These are phyloP conservation scores for Zygothrica quintamaculata DNA, from an alignment of 2,888 invertebrate genomes.

Conservation along the genomic window DNA sequence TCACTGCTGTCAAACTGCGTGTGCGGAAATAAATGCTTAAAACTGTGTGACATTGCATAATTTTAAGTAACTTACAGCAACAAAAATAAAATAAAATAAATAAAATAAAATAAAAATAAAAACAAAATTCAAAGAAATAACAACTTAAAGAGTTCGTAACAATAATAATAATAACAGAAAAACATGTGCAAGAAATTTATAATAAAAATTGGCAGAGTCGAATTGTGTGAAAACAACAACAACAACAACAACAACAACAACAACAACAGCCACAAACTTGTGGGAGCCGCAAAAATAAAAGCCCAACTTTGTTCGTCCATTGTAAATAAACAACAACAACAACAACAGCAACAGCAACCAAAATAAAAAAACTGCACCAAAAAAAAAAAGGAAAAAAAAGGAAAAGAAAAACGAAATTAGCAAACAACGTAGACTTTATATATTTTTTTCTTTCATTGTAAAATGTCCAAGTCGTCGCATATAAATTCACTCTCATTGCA, in stretches of 20 bases:
- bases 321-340: constrained; percentile 29
- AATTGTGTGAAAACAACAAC: constrained; percentile 63
- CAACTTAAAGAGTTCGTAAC: constrained; percentile 29
- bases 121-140: constrained; percentile 12
- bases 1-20: constrained; percentile 22
- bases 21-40: constrained; percentile 42
- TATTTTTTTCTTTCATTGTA: constrained; percentile 19
- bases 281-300: constrained; percentile 40
- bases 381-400: constrained; percentile 12
- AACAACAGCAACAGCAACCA: constrained; percentile 22
- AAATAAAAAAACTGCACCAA: constrained; percentile 15
- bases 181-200: constrained; percentile 63
- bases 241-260: constrained; percentile 34
- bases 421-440: constrained; percentile 26
- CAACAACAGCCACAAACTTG: constrained; percentile 30
- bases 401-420: constrained; percentile 31
- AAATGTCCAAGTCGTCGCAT: constrained; percentile 65
- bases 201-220: constrained; percentile 59
- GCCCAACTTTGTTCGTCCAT: constrained; percentile 54
- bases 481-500: constrained; percentile 75
- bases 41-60: constrained; percentile 55
- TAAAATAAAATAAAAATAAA: constrained; percentile 16
- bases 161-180: constrained; percentile 53
- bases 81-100: neutral
- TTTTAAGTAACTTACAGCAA: constrained; percentile 26